Conservation (phyloP, 1,140 invertebrate genomes). For the Meloidogyne hapla region DNA sequence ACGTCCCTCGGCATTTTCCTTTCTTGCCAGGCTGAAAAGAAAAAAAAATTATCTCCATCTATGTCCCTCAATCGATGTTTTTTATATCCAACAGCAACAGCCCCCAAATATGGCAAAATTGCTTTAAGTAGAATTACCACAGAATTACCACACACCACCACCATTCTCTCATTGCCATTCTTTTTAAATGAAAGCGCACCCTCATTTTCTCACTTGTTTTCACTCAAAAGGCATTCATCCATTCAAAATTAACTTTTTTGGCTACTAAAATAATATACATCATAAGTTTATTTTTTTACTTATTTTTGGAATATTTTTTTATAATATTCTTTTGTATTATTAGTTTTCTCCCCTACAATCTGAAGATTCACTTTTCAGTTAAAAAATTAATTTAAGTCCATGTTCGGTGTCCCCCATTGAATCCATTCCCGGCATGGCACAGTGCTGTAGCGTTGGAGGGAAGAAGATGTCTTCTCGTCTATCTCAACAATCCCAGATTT, state of each 20-base stretch:
- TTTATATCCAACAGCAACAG: slow-evolving; percentile 2
- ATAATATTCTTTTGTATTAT: too few species aligned
- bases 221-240: background rate
- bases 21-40: background rate
- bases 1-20: background rate
- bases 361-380: too few species aligned
- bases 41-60: background rate
- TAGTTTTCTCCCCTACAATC: too few species aligned
- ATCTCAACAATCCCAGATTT: background rate
- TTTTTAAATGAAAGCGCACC: background rate
- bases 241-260: background rate
- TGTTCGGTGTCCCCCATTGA: background rate
- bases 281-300: background rate
- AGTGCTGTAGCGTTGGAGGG: background rate
- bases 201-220: background rate
- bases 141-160: background rate
- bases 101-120: slow-evolving; percentile 4
- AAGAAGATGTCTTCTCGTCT: background rate
- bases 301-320: background rate
- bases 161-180: background rate
- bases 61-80: background rate
- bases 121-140: background rate
- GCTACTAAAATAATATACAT: too few species aligned
- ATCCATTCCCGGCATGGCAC: background rate
- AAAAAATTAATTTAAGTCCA: background rate